Base-by-base conservation (phyloP, 2,797 vertebrate species). In the Numenius phaeopus region DNA sequence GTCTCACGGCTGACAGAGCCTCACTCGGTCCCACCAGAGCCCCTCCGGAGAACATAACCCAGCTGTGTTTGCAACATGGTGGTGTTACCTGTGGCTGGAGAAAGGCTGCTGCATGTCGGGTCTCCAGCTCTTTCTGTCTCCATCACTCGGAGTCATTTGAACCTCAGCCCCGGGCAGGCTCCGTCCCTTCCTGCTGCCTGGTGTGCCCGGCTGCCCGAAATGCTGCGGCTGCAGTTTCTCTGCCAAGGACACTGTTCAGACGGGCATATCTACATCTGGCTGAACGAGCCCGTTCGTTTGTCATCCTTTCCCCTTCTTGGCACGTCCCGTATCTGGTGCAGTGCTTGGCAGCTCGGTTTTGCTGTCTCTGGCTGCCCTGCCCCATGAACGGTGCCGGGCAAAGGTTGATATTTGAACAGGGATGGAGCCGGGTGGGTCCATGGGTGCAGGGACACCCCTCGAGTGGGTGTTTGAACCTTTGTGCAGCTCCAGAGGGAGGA, bases 51-150 rank as follows among this genome's bases (percentile, higher is more conserved):
- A 83, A 4, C 14, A 46, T 17, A 46, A 50, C 19, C 27, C 75
- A 65, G 13, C 40, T 67, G 18, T 23, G 11, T 59, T 72, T 50
- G 34, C 44, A 20, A 15, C 22, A 15, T 14, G 5, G 24, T 2
- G 11, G 18, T 42, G 50, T 18, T 59, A 44, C 71, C 66, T 57
- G 24, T 13, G n/a, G 30, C 52, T 64, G 9, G 14, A 58, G 40
- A 1, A 3, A 39, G 57, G n/a, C 34, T 4, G 2, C 37, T 47
- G 29, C 1, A 0, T 24, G 49, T 19, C 49, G 29, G 1, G n/a
- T 55, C 54, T 49, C 26, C 61, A 49, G 61, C 6, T 4, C 39
- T 73, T 61, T 77, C 5, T 0, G 23, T 52, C 47, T 62, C 69
- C 21, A 5, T 30, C 42, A 24, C 30, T 47, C 29, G 20, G 49